Evolutionary conservation across 2,888 invertebrate genomes (phyloP), one percentile per base, ranked within the genome.

Genomic region (Habrosyne pyritoides): DNA sequence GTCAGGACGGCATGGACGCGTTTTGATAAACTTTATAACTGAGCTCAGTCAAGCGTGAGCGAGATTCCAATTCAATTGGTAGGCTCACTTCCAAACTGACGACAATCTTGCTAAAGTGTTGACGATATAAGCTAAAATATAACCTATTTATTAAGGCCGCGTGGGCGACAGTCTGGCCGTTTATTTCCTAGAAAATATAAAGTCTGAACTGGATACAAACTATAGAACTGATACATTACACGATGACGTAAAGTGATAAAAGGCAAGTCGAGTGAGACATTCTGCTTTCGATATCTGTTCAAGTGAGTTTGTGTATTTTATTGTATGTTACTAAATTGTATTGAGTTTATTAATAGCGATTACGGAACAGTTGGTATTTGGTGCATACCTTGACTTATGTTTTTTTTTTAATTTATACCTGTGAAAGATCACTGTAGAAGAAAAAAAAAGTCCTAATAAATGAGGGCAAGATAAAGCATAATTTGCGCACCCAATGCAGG

Each of bases 161-260:
- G 42, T 42, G 18, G 42, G 42, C 42, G 42, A n/a, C 42, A 7
- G 42, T 18, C 18, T 42, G 42, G n/a, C 42, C 18, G 42, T 18
- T 36, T 42, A 6, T 42, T 42, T 8, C 42, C 8, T 14, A 36
- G 36, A 36, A 42, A 42, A 42, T 42, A 42, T 42, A 8, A 42
- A 18, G 14, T 42, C 18, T 18, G 2, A 18, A 18, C 14, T 42
- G 42, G 42, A 42, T 42, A 42, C 42, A 42, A 42, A 6, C 18
- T 42, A 6, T 42, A 18, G 14, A 42, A 42, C 18, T 7, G 42
- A 18, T 42, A n/a, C 42, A 42, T 42, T 42, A 42, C 18, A 42
- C 42, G 42, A 42, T 42, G 42, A 42, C 42, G 42, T 42, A 42
- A 18, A 42, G 42, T 42, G 42, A 42, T 42, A 42, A 42, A 18